Base-by-base conservation (phyloP, 1,140 invertebrate genomes). In the Mya arenaria region DNA sequence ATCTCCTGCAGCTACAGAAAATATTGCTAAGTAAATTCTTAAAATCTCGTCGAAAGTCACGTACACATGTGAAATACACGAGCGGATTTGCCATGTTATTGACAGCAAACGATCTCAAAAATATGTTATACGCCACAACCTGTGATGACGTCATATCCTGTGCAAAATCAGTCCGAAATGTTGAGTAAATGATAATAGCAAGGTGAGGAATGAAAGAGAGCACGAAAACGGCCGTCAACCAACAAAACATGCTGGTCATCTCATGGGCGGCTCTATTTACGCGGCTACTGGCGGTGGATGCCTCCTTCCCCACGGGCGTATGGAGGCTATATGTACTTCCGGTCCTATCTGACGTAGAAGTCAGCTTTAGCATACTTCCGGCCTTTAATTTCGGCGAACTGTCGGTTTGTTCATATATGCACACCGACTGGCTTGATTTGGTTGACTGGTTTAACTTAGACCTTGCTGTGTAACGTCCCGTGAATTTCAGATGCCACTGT, bases 51-150 rank as follows among this genome's bases (percentile, higher is more conserved):
- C 78, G n/a, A 63, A 81, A 81, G 19, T 44, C 36, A 23, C 30
- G 32, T 8, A 52, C 19, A 60, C 78, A 81, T 8, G 63, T 19
- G 4, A 37, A 60, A 58, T 89, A 89, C 19, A 89, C 81, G 23
- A 89, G 82, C 8, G 88, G 85, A 72, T 89, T 89, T 55, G 82
- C 86, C 48, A 84, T 84, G 66, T 84, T 87, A 71, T 89, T 89
- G n/a, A 89, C 84, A n/a, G 87, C 87, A 73, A 86, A 89, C 3
- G 86, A 81, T 69, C 87, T 65, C 3, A 89, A 62, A 17, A 84
- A 79, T 55, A 89, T 56, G 25, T 84, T 84, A 28, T 78, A 65
- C 0, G 44, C 73, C 0, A 63, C 36, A 55, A 84, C 36, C 37
- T 58, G 63, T 23, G 34, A 63, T 0, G 77, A 73, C 8, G 37